These are phyloP conservation scores for Julus scanicus DNA, from an alignment of 2,888 invertebrate species.

Conservation along the genomic window DNA sequence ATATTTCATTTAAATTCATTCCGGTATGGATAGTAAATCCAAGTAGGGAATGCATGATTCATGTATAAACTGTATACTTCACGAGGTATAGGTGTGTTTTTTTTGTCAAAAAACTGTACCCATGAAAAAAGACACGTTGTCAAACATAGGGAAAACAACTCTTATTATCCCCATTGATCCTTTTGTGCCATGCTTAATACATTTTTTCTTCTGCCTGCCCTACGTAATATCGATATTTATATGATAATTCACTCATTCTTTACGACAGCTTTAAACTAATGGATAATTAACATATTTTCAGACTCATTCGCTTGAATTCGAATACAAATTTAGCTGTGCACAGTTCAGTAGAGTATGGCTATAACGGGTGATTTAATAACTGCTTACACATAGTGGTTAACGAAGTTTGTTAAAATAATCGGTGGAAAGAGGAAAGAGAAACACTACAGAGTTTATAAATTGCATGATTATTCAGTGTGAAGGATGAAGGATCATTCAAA, in stretches of 20 bases:
- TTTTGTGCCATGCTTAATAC: no score
- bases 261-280: not conserved
- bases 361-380: not conserved
- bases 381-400: not conserved
- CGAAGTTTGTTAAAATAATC: not conserved
- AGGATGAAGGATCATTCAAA: not conserved
- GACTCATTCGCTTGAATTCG: not conserved
- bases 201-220: not conserved
- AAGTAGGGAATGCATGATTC: no score
- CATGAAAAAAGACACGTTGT: no score
- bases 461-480: slow-evolving; percentile 9
- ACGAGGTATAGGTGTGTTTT: not conserved
- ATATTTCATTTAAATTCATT: not conserved
- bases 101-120: no score
- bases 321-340: not conserved
- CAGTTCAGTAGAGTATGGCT: not conserved
- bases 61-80: not conserved
- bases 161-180: no score
- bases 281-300: not conserved
- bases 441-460: not conserved
- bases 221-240: no score
- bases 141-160: no score
- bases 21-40: no score
- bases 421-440: not conserved
- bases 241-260: no score